A percentile compares a stretch with the other conserved stretches of the same genome.
Conservation (phyloP, 2,888 invertebrate genomes). For the Archips xylosteana region DNA sequence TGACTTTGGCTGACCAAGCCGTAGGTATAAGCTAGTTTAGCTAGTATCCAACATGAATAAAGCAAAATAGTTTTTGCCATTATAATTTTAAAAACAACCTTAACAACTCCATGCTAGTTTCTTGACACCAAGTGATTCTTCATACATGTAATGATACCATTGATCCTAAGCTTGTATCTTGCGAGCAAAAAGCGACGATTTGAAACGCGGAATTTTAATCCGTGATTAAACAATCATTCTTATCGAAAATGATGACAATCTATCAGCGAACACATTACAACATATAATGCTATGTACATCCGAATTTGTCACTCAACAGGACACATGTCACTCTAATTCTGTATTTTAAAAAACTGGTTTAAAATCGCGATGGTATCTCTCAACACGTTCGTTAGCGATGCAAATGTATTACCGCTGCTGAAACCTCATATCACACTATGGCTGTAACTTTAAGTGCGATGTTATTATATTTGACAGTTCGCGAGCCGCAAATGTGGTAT, state of each 20-base stretch:
- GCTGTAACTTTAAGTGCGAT: conserved; percentile 1
- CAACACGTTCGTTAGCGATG: conserved; percentile 18
- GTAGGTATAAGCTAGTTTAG: too few species aligned
- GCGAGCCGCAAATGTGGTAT: conserved; percentile 11
- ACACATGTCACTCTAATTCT: conserved; percentile 33
- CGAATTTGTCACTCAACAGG: conserved; percentile 19
- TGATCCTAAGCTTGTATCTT: conserved; percentile 1
- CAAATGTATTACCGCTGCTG: background rate
- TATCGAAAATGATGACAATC: conserved; percentile 19
- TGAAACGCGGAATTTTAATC: conserved; percentile 1
- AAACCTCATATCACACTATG: background rate
- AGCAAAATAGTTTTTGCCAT: too few species aligned
- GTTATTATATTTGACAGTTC: background rate
- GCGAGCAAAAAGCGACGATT: background rate
- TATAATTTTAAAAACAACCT: background rate
- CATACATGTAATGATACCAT: conserved; percentile 10
- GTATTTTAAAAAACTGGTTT: conserved; percentile 13
- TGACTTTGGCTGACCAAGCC: too few species aligned
- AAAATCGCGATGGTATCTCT: conserved; percentile 21
- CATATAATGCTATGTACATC: conserved; percentile 13
- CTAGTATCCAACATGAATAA: too few species aligned
- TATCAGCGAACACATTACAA: conserved; percentile 20
- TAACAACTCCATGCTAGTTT: conserved; percentile 5
- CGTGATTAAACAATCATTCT: conserved; percentile 22
- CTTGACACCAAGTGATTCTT: conserved; percentile 14